These are phyloP conservation scores for Cervus canadensis DNA, from an alignment of 2,113 vertebrate genomes.

Conservation along the genomic window DNA sequence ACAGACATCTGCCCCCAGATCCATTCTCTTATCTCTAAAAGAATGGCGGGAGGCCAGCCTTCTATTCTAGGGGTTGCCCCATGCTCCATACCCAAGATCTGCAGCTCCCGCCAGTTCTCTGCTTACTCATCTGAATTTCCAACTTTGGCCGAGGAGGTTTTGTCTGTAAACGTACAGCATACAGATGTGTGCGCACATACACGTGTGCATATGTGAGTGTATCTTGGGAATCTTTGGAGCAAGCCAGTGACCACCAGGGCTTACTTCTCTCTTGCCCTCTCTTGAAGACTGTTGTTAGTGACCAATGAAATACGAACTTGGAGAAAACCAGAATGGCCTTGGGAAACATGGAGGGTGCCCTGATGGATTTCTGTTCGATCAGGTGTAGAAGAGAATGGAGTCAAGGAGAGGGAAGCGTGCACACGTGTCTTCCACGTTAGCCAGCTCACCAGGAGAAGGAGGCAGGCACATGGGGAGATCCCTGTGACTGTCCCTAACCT, in stretches of 20 bases:
- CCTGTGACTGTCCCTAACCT: fast-evolving
- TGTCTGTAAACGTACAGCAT: not conserved
- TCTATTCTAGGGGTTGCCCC: fast-evolving
- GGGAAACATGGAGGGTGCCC: too few relatives aligned
- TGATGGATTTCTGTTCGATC: not conserved
- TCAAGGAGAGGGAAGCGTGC: fast-evolving
- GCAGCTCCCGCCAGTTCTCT: not conserved
- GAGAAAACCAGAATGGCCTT: not conserved
- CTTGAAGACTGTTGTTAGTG: not conserved
- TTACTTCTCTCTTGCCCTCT: not conserved
- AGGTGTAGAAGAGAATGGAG: not conserved
- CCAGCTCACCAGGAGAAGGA: too few relatives aligned
- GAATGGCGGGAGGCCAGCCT: fast-evolving
- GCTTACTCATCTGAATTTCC: not conserved
- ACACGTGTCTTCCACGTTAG: fast-evolving
- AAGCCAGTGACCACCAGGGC: not conserved
- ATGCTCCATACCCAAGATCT: fast-evolving
- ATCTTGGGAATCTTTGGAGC: not conserved
- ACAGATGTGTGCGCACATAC: too few relatives aligned
- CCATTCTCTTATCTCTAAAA: not conserved
- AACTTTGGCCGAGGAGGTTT: not conserved
- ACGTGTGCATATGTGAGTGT: too few relatives aligned
- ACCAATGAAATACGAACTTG: fast-evolving
- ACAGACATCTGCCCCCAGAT: fast-evolving
- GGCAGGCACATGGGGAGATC: fast-evolving